phyloP scores from a whole-genome alignment of 2,113 vertebrate genomes.

The Otis tarda region DNA sequence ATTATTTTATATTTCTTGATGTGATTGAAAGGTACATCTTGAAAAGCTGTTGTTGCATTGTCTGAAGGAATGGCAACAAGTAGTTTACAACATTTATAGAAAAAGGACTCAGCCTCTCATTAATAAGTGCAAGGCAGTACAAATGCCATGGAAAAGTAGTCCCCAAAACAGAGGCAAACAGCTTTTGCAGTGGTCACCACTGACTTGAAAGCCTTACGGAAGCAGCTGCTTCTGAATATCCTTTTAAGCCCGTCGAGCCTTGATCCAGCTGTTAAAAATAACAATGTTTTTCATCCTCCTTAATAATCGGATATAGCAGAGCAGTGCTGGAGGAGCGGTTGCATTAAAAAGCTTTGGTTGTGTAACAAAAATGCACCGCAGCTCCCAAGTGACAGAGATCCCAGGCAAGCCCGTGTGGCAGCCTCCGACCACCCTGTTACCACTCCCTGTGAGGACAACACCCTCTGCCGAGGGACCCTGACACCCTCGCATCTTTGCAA shows the following conservation, averaged over 20 bases:
- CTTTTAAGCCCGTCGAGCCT: slow-evolving; percentile 18
- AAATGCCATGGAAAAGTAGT: neutral
- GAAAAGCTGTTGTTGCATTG: neutral
- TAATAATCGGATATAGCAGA: slow-evolving; percentile 38
- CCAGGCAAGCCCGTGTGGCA: neutral
- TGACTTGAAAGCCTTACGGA: neutral
- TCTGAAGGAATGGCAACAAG: neutral
- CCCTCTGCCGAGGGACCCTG: neutral
- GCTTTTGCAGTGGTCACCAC: neutral
- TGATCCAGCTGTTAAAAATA: slow-evolving; percentile 67
- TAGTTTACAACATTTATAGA: neutral
- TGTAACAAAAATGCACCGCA: neutral
- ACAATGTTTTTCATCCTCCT: slow-evolving; percentile 33
- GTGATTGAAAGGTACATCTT: neutral
- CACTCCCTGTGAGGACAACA: neutral
- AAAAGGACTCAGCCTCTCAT: neutral
- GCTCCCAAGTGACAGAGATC: neutral
- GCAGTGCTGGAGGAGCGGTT: neutral
- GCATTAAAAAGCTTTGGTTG: neutral
- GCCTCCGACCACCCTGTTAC: neutral
- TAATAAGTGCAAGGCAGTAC: neutral
- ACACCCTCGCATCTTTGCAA: neutral
- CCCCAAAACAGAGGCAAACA: neutral
- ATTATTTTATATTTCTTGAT: neutral
- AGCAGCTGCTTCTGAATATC: slow-evolving; percentile 41